Evolutionary conservation across 2,113 vertebrate genomes (phyloP), one percentile per base, ranked within the genome.

Genomic region (Coptodon rendalli): DNA sequence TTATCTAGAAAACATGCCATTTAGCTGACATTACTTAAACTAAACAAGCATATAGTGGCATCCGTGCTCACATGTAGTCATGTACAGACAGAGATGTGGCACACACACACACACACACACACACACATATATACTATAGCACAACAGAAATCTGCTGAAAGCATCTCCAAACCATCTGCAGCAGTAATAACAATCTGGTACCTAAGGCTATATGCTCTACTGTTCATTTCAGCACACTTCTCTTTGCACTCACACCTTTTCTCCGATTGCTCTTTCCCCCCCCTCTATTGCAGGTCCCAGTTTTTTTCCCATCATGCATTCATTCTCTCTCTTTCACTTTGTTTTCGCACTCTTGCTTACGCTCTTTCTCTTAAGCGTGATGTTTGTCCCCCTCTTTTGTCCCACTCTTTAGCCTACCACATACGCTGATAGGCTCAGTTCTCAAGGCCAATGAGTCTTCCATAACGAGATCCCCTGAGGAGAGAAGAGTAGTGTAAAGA

Each of bases 391-490:
- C 66, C 36, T 86, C 81, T 87, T 66, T 89, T 82, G 85, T 50
- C 66, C 85, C 78, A 27, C 36, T 87, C 86, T 86, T 87, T 82
- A 90, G 84, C 82, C 86, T 40, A 36, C 88, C 82, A 56, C 45
- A 29, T 89, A 82, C 17, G 3, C 84, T 87, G 57, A 90, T 91
- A 14, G 61, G 82, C 86, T 88, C 56, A 2, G 85, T 89, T 71
- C 81, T 88, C 57, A 82, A 90, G 87, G 83, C 82, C 91, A 61
- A 87, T 79, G 81, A 86, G 83, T 92, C 85, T 57, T 50, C 84
- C 86, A 82, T 96, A 96, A 96, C 96, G 92, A 97, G 95, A 76
- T 95, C 95, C 94, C 95, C 53, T 66, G 95, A 95, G 95, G 86
- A 89, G 59, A 82, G 81, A 45, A 57, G 52, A 86, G 87, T 80